Evolutionary conservation across 2,888 invertebrate species (phyloP).

Genomic region (Dugesia japonica): DNA sequence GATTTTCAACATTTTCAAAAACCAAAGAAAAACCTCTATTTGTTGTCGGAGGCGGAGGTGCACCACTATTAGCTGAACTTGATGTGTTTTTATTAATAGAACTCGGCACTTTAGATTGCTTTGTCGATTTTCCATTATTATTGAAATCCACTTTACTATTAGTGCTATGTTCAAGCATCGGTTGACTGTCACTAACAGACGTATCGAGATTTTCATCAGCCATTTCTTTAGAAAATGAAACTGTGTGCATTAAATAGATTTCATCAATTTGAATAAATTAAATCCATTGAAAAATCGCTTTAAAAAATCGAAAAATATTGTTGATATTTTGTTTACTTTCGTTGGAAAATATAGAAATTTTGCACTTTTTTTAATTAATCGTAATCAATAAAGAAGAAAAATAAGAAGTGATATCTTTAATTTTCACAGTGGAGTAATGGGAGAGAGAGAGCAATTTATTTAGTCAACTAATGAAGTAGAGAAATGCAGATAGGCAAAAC

Average conservation of each 20-base stretch:
- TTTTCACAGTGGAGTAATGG: constrained; percentile 9
- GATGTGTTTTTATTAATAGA: not conserved
- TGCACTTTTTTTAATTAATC: not conserved
- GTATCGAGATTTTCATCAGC: constrained; percentile 3
- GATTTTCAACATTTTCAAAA: constrained; percentile 16
- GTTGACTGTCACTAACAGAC: not conserved
- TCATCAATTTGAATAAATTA: no score
- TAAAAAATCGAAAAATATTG: not conserved
- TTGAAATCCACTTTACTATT: not conserved
- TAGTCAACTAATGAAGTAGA: constrained; percentile 20
- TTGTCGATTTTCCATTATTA: constrained; percentile 2
- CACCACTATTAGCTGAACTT: not conserved
- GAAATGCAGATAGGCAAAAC: constrained; percentile 2
- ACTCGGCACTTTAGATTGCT: not conserved
- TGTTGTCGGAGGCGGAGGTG: not conserved
- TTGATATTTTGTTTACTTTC: not conserved
- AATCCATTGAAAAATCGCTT: no score
- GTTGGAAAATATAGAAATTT: not conserved
- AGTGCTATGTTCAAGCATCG: not conserved
- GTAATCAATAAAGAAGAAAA: not conserved
- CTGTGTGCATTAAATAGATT: not conserved
- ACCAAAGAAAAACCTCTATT: constrained; percentile 30
- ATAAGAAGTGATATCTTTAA: not conserved
- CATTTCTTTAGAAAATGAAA: not conserved
- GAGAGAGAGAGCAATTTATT: constrained; percentile 17